Evolutionary conservation across 1,140 invertebrate genomes (phyloP).

Genomic region (Cheumatopsyche charites): DNA sequence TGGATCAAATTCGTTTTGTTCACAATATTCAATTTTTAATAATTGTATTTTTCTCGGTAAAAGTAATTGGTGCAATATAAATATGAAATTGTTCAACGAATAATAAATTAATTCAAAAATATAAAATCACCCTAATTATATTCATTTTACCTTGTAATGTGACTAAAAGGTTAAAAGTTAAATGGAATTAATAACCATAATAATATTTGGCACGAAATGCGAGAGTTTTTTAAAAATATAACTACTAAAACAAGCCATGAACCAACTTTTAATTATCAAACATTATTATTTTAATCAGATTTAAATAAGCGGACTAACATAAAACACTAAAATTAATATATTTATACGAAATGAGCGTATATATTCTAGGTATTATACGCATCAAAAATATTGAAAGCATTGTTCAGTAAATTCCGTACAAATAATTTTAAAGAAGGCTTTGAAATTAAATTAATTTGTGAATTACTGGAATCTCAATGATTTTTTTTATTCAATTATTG

Average conservation of each 20-base stretch:
- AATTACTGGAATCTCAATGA: too few species aligned
- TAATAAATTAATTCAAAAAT: conserved; percentile 6
- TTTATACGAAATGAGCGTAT: too few species aligned
- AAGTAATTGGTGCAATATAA: background rate
- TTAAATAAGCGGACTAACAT: background rate
- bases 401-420: too few species aligned
- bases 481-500: too few species aligned
- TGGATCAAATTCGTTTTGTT: too few species aligned
- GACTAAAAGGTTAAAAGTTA: conserved; percentile 17
- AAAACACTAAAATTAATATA: background rate
- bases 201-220: background rate
- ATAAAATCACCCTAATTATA: conserved; percentile 5
- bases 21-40: too few species aligned
- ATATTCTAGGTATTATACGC: too few species aligned
- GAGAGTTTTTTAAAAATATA: background rate
- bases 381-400: too few species aligned
- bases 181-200: conserved; percentile 2
- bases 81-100: conserved; percentile 11
- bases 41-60: too few species aligned
- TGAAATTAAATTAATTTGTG: too few species aligned
- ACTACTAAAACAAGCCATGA: background rate
- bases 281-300: conserved; percentile 12
- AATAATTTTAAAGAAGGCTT: too few species aligned
- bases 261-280: conserved; percentile 4
- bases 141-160: background rate